A percentile compares a stretch with the other conserved stretches of the same genome.
Conservation (phyloP, 2,113 vertebrate genomes). For the Rhineura floridana region DNA sequence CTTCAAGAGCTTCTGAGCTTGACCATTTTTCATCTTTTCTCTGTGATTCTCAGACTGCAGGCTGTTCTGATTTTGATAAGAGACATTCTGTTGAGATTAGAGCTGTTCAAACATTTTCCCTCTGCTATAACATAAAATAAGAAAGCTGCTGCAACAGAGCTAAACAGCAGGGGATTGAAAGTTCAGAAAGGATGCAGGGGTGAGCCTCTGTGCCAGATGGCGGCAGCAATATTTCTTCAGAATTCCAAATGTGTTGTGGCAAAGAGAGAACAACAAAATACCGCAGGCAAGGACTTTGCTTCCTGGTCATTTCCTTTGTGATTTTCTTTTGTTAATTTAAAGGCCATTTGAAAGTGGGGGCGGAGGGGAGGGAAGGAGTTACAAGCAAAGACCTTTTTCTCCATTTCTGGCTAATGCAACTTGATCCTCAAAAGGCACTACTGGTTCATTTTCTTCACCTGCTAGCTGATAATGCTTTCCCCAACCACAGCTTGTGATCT, state of each 20-base stretch:
- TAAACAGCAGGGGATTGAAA: slow-evolving; percentile 17
- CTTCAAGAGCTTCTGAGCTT: not conserved
- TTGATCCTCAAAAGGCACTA: not conserved
- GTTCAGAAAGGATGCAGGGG: not conserved
- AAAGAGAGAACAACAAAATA: not conserved
- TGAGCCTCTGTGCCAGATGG: slow-evolving; percentile 14
- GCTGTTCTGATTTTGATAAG: slow-evolving; percentile 1
- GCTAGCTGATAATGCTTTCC: not conserved
- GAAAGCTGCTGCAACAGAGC: not conserved
- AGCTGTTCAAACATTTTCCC: not conserved
- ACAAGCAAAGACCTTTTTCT: not conserved
- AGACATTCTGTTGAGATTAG: not conserved
- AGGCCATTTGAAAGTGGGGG: not conserved
- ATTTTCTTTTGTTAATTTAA: slow-evolving; percentile 11
- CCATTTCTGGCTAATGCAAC: not conserved
- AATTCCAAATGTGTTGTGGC: not conserved
- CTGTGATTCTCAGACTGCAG: not conserved
- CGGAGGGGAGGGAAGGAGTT: not conserved
- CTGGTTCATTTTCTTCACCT: not conserved
- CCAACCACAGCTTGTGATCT: not conserved
- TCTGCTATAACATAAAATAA: not conserved
- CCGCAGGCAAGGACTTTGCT: not conserved
- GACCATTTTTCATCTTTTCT: not conserved
- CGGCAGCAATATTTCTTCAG: slow-evolving; percentile 14
- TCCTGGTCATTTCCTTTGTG: slow-evolving; percentile 20